Conservation (phyloP, 2,113 vertebrate species). For the Otocyon megalotis region DNA sequence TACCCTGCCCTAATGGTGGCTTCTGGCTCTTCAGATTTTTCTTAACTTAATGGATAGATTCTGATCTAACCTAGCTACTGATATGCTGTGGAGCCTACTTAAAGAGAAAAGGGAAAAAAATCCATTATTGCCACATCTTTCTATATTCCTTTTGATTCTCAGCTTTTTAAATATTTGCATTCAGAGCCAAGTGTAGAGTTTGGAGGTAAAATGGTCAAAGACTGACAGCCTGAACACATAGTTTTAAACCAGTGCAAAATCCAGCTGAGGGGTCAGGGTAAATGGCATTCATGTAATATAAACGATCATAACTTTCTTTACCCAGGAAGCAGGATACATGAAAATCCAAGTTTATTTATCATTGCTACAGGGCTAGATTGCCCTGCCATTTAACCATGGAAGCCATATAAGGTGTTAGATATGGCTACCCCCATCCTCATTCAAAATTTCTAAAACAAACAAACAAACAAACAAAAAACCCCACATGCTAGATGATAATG, state of each 20-base stretch:
- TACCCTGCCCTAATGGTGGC: background rate
- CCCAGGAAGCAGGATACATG: background rate
- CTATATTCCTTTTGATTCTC: background rate
- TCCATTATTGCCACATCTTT: background rate
- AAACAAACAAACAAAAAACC: too few relatives aligned
- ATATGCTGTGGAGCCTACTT: background rate
- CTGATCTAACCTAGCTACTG: background rate
- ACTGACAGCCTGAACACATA: background rate
- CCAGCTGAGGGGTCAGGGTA: background rate
- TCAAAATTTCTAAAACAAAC: background rate
- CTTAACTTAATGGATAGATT: background rate
- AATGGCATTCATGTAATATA: background rate
- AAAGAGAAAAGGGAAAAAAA: background rate
- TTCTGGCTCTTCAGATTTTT: background rate
- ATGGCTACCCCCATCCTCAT: fast-evolving
- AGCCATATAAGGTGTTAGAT: background rate
- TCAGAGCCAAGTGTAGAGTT: background rate
- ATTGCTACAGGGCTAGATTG: background rate
- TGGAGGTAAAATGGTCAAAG: background rate
- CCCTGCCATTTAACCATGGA: background rate
- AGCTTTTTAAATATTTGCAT: background rate
- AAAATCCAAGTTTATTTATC: background rate
- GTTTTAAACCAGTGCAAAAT: background rate
- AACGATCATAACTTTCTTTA: background rate
- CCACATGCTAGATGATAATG: background rate